A percentile compares a stretch with the other conserved stretches of the same genome.
phyloP scores from a whole-genome alignment of 2,113 vertebrate species.

The Hemiscyllium ocellatum region DNA sequence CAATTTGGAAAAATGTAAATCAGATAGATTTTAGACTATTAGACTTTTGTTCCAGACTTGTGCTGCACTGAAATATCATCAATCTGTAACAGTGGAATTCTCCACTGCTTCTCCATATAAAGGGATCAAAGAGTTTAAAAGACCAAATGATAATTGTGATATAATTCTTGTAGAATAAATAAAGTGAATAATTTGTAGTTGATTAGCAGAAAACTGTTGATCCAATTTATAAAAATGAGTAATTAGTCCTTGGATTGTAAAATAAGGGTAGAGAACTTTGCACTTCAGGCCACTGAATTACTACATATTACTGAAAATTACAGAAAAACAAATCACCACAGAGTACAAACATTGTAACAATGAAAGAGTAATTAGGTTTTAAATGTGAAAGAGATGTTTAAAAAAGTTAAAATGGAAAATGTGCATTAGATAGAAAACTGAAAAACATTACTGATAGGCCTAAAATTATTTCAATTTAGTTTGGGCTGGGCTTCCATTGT shows the following conservation, averaged over 20 bases:
- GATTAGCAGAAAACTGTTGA: neutral
- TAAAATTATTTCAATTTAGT: neutral
- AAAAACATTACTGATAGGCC: neutral
- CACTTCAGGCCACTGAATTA: neutral
- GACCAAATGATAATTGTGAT: neutral
- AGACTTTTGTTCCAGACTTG: too few relatives aligned
- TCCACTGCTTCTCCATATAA: too few relatives aligned
- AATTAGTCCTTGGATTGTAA: neutral
- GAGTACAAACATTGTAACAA: constrained; percentile 3
- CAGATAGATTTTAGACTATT: too few relatives aligned
- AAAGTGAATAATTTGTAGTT: neutral
- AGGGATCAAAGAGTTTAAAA: neutral
- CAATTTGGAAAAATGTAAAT: too few relatives aligned
- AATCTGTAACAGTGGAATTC: too few relatives aligned
- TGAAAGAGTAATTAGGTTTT: neutral
- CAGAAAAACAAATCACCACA: neutral
- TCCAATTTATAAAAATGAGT: neutral
- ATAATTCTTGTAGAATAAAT: neutral
- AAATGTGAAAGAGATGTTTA: neutral
- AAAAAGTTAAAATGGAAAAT: neutral
- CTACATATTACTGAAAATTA: neutral
- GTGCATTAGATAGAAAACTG: neutral
- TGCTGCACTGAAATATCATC: too few relatives aligned
- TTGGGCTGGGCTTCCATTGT: neutral
- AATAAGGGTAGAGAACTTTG: neutral